Base-by-base conservation (phyloP, 2,888 invertebrate genomes). In the Osmoderma eremita region DNA sequence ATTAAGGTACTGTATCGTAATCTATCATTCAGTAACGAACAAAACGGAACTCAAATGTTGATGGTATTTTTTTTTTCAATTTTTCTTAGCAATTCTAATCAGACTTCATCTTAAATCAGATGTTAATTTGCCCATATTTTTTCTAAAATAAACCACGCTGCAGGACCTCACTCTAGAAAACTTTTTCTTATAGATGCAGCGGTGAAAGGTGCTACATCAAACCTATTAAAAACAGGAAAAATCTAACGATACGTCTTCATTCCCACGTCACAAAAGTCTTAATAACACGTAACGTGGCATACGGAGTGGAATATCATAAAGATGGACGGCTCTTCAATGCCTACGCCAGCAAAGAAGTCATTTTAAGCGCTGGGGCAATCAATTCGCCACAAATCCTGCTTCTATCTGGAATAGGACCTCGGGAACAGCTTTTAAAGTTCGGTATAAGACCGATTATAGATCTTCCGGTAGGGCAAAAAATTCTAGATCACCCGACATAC, bases 321-420 rank as follows among this genome's bases (percentile, higher is more conserved):
- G 78, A 82, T 30, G 84, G 84, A 1, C 82, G 77, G 53, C 83
- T 82, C 69, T 83, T 83, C 69, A 84, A 83, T 71, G 86, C 88
- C 51, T 79, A 83, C 71, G 90, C 90, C 1, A 86, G 82, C 38
- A 90, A 87, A 75, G 91, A 91, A 81, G 88, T 93, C 0, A 90
- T 94, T 65, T 72, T 93, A 39, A 88, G 89, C 49, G 91, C 90
- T 0, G 93, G 93, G 6, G 87, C 91, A 2, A 87, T 93, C 41
- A 90, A 91, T 80, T 87, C 91, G 5, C 92, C 93, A 0, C 91
- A 93, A 77, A 77, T 94, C 6, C 81, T 94, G 17, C 89, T 93
- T 90, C 79, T 93, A 18, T 92, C 92, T 2, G 93, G 93, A 2
- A 86, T 93, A 6, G 90, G 91, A 1, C 90, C 90, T 0, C 84